Percentiles rank a stretch among this genome's conserved stretches.
phyloP scores from a whole-genome alignment of 2,888 invertebrate genomes.

The Helleia helle region DNA sequence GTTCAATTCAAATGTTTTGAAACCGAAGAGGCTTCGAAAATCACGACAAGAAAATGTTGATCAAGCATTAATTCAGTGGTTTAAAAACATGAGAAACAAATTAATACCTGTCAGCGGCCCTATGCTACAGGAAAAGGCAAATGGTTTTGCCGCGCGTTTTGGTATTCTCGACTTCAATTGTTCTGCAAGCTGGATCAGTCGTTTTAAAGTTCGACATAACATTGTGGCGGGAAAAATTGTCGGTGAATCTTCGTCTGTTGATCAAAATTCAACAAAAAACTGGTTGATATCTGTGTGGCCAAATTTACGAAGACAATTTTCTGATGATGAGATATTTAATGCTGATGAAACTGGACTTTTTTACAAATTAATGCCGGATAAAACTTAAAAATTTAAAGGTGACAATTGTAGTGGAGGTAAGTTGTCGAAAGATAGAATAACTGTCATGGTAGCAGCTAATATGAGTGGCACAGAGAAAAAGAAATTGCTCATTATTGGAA shows the following conservation, averaged over 20 bases:
- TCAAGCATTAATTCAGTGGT: too few relatives aligned
- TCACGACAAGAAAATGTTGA: too few relatives aligned
- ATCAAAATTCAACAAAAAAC: slow-evolving; percentile 20
- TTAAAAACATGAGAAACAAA: slow-evolving; percentile 22
- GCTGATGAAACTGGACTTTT: slow-evolving; percentile 29
- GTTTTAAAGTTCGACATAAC: slow-evolving; percentile 21
- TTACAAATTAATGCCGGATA: slow-evolving; percentile 26
- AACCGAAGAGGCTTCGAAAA: too few relatives aligned
- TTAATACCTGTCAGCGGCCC: too few relatives aligned
- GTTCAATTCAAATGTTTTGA: too few relatives aligned
- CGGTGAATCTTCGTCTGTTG: slow-evolving; percentile 17
- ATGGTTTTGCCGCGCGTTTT: too few relatives aligned
- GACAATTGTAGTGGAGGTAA: slow-evolving; percentile 29
- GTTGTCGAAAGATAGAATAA: slow-evolving; percentile 27
- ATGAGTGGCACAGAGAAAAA: slow-evolving; percentile 21
- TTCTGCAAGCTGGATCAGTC: slow-evolving; percentile 20
- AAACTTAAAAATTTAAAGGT: slow-evolving; percentile 27
- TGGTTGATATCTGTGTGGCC: slow-evolving; percentile 20
- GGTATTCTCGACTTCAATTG: slow-evolving; percentile 18
- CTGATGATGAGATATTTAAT: slow-evolving; percentile 25
- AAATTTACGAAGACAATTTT: slow-evolving; percentile 17
- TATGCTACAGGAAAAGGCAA: too few relatives aligned
- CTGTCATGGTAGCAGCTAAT: slow-evolving; percentile 29
- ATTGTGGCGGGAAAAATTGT: slow-evolving; percentile 19
- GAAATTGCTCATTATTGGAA: slow-evolving; percentile 18